Evolutionary conservation across 1,140 invertebrate species (phyloP).

Genomic region (Zaprionus taronus): DNA sequence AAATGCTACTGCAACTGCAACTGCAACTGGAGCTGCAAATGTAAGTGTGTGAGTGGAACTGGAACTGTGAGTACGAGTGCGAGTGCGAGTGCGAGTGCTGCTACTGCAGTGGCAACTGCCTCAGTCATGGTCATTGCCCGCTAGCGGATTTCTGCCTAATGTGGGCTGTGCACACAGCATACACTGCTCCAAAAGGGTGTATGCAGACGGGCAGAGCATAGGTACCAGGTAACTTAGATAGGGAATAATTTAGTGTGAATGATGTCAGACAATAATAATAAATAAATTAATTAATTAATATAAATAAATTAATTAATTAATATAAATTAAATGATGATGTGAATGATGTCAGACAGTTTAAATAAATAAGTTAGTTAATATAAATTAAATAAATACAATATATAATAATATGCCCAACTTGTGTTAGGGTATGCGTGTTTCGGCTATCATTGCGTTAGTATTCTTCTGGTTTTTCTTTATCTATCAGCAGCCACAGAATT

Average conservation of each 20-base stretch:
- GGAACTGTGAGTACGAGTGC: slow-evolving; percentile 13
- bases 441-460: neutral
- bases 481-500: slow-evolving; percentile 43
- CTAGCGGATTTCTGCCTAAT: slow-evolving; percentile 58
- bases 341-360: too few species aligned
- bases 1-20: slow-evolving; percentile 33
- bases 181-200: neutral
- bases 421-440: neutral
- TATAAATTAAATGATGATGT: neutral
- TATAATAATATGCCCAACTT: neutral
- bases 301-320: neutral
- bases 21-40: slow-evolving; percentile 34
- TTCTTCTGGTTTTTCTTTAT: slow-evolving; percentile 43
- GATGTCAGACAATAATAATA: too few species aligned
- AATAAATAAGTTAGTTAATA: neutral
- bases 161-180: slow-evolving; percentile 41
- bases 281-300: neutral
- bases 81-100: slow-evolving; percentile 24
- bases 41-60: slow-evolving; percentile 9
- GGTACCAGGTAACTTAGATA: neutral
- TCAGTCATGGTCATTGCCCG: slow-evolving; percentile 74
- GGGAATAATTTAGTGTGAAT: neutral
- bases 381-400: neutral
- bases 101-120: slow-evolving; percentile 18
- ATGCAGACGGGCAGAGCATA: neutral